Evolutionary conservation across 1,140 invertebrate genomes (phyloP), one percentile per base, ranked within the genome.

Genomic region (Platorchestia sp.): DNA sequence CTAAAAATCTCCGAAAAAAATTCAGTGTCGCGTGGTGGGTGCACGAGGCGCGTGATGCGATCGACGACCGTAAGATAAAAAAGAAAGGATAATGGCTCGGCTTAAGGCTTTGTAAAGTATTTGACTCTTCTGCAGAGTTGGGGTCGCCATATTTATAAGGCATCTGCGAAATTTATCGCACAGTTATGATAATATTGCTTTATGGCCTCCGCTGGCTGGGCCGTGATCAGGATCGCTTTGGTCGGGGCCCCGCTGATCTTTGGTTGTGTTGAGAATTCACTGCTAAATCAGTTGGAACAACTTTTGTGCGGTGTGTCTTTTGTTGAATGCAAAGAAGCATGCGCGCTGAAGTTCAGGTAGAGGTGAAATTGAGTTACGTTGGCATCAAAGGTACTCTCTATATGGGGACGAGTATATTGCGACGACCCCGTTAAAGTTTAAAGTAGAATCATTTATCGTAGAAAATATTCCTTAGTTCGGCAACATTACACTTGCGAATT

Each of bases 141-240:
- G 91, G 91, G 91, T 93, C 91, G 91, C 45, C 91, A 93, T 93
- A 93, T 93, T 93, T 93, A 93, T 93, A 93, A 93, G 91, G 91
- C 91, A 93, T 40, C 87, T 45, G 44, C 36, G 91, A 93, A 93
- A 93, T 93, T 93, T 93, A 93, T 93, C 45, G 91, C 91, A 45
- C 45, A 44, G 91, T 45, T 93, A 93, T 93, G 91, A 93, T 93
- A 93, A 93, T 93, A 47, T 93, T 93, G 91, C 44, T 93, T 93
- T 93, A 93, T 93, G 91, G 91, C 45, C 43, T 42, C 7, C 43
- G 87, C 87, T 44, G 36, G 41, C 43, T 14, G 59, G 59, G 59
- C 59, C 59, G 36, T 3, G 59, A 75, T 75, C 59, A 19, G 7
- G 59, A 75, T 10, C 59, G 14, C 59, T 75, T 36, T 19, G 59